Evolutionary conservation across 2,797 vertebrate species (phyloP).

Genomic region (Scarus forsteni): DNA sequence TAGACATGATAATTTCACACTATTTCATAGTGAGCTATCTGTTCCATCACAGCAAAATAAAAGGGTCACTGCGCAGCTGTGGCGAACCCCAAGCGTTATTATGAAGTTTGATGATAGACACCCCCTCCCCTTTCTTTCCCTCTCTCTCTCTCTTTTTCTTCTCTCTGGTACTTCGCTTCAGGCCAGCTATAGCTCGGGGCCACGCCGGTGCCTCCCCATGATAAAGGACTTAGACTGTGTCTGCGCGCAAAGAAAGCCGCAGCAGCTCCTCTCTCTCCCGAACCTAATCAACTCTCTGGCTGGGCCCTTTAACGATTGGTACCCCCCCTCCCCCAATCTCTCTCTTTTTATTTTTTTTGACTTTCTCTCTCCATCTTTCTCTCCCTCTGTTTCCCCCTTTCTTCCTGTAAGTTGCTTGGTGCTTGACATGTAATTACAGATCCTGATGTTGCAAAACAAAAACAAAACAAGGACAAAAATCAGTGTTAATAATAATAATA

Average conservation of each 20-base stretch:
- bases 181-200: conserved; percentile 94
- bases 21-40: conserved; percentile 93
- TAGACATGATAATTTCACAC: conserved; percentile 99
- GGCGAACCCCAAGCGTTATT: conserved; percentile 91
- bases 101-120: conserved; percentile 94
- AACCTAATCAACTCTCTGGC: conserved; percentile 90
- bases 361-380: background rate
- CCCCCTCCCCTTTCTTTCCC: conserved; percentile 47
- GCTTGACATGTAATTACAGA: conserved; percentile 40
- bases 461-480: background rate
- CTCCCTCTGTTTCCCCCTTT: conserved; percentile 12
- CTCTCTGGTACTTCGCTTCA: conserved; percentile 88
- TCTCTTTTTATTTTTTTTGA: background rate
- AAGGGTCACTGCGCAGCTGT: conserved; percentile 98
- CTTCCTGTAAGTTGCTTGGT: conserved; percentile 49
- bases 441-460: background rate
- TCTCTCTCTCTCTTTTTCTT: conserved; percentile 74
- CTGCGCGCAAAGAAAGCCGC: conserved; percentile 79
- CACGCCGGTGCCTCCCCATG: conserved; percentile 94
- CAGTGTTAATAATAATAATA: too few relatives aligned
- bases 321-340: conserved; percentile 29
- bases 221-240: conserved; percentile 97
- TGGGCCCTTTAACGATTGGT: conserved; percentile 80
- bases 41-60: conserved; percentile 92
- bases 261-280: conserved; percentile 86